Evolutionary conservation across 2,888 invertebrate species (phyloP).

Genomic region (Drosophila lacicola): DNA sequence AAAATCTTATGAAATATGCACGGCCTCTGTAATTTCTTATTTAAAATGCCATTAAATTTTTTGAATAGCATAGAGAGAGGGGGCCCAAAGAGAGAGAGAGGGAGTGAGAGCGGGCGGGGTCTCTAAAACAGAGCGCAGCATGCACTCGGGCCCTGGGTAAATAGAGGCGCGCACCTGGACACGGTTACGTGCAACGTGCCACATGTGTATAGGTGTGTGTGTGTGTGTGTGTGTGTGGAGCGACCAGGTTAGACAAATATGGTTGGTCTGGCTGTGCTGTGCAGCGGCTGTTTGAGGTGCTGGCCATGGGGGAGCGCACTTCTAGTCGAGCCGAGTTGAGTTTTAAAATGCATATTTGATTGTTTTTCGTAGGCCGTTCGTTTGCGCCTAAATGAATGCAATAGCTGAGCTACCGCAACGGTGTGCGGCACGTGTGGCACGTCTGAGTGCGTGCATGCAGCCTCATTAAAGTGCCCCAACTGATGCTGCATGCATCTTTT

Average conservation of each 20-base stretch:
- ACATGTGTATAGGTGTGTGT: not conserved
- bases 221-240: conserved; percentile 34
- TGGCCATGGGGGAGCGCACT: conserved; percentile 68
- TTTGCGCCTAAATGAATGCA: conserved; percentile 58
- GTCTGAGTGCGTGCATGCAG: conserved; percentile 24
- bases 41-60: conserved; percentile 85
- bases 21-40: conserved; percentile 84
- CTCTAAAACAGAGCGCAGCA: conserved; percentile 77
- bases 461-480: conserved; percentile 61
- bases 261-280: conserved; percentile 63
- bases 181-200: conserved; percentile 27
- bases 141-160: conserved; percentile 71
- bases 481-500: conserved; percentile 52
- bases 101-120: conserved; percentile 13
- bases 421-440: not conserved
- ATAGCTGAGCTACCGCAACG: conserved; percentile 29
- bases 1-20: conserved; percentile 84
- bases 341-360: conserved; percentile 79
- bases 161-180: conserved; percentile 63
- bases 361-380: conserved; percentile 49
- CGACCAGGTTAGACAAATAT: conserved; percentile 79
- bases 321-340: conserved; percentile 47
- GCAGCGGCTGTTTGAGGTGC: conserved; percentile 72
- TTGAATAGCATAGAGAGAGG: conserved; percentile 81
- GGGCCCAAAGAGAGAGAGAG: conserved; percentile 13